These are phyloP conservation scores for Pseudanteris insignis DNA, from an alignment of 2,888 invertebrate species.

Conservation along the genomic window DNA sequence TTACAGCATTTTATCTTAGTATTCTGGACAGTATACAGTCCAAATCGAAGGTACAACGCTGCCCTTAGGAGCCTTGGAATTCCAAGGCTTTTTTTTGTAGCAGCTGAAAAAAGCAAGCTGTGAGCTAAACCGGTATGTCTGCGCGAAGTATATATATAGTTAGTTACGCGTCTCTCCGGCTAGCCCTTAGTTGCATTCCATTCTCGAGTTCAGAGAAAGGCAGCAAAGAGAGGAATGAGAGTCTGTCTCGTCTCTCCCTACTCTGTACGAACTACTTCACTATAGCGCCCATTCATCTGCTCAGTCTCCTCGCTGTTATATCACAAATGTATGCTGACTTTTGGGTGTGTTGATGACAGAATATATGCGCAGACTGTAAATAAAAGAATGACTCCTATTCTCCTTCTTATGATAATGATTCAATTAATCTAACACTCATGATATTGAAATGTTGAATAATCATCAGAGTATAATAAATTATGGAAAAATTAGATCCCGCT, in stretches of 20 bases:
- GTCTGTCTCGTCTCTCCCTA: conserved; percentile 38
- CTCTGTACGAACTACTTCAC: conserved; percentile 36
- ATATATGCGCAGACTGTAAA: not conserved
- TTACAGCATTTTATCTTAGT: conserved; percentile 7
- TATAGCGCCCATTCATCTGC: conserved; percentile 39
- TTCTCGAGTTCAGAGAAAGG: conserved; percentile 50
- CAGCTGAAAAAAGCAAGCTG: conserved; percentile 47
- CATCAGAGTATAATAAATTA: no score
- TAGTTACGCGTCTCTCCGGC: conserved; percentile 45
- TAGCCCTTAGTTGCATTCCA: conserved; percentile 58
- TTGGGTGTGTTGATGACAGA: not conserved
- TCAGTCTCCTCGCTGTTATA: conserved; percentile 18
- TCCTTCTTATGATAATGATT: conserved; percentile 4
- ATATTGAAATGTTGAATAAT: no score
- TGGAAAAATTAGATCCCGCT: not conserved
- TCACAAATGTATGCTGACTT: conserved; percentile 3
- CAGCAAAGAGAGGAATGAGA: conserved; percentile 25
- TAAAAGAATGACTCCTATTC: conserved; percentile 3
- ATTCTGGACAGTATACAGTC: not conserved
- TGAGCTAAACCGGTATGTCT: conserved; percentile 50
- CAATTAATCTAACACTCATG: conserved; percentile 3
- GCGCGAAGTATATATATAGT: conserved; percentile 30
- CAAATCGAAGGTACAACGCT: conserved; percentile 16
- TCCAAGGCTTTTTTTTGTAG: conserved; percentile 47
- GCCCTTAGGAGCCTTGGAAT: conserved; percentile 44